A percentile compares a stretch with the other conserved stretches of the same genome.
Evolutionary conservation across 2,113 vertebrate genomes (phyloP).

Genomic region (Hemibagrus wyckioides): DNA sequence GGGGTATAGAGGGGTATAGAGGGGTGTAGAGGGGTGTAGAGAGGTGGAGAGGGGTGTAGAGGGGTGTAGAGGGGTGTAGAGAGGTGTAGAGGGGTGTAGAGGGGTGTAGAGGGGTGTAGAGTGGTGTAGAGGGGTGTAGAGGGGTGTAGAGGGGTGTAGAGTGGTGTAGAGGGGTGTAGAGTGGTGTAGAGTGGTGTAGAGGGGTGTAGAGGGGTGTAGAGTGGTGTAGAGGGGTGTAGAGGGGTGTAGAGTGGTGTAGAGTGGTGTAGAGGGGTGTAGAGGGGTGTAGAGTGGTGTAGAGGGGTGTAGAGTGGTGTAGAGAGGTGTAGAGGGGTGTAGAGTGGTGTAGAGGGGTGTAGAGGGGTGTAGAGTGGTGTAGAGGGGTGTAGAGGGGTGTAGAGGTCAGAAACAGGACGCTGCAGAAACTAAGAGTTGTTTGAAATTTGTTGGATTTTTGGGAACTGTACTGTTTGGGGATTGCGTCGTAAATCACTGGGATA

Average conservation of each 20-base stretch:
- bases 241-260: neutral
- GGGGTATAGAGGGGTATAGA: no score
- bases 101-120: no score
- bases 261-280: neutral
- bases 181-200: slow-evolving; percentile 16
- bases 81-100: neutral
- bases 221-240: no score
- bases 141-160: neutral
- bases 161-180: no score
- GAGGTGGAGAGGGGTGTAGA: neutral
- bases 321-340: no score
- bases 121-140: slow-evolving; percentile 16
- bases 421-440: neutral
- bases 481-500: neutral
- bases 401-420: no score
- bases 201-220: neutral
- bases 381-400: no score
- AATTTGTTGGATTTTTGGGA: neutral
- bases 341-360: slow-evolving; percentile 16
- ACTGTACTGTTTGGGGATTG: neutral
- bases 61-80: slow-evolving; percentile 10
- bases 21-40: neutral
- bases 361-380: neutral
- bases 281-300: slow-evolving; percentile 10
- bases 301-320: neutral